Conservation (phyloP, 2,888 invertebrate genomes). For the Drosophila prolongata region DNA sequence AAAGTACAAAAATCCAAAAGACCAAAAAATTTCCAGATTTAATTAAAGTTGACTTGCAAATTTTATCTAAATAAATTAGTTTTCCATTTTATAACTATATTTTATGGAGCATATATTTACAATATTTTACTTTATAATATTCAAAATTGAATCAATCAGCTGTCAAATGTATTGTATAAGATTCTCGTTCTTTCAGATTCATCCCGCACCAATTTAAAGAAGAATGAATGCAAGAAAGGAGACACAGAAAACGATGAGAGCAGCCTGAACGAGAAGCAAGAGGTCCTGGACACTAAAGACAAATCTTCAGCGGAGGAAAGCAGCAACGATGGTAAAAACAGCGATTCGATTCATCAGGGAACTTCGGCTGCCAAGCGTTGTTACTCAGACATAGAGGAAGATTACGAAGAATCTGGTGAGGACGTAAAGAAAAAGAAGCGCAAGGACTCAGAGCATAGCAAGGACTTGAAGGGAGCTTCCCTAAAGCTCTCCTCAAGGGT, state of each 20-base stretch:
- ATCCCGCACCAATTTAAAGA: conserved; percentile 68
- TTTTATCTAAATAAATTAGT: no score
- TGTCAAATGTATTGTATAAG: conserved; percentile 38
- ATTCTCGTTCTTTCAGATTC: conserved; percentile 56
- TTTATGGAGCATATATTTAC: no score
- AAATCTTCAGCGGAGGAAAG: conserved; percentile 68
- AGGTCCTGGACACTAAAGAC: conserved; percentile 64
- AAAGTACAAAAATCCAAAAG: no score
- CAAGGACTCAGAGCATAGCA: conserved; percentile 88
- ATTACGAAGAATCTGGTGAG: conserved; percentile 88
- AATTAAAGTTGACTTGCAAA: no score
- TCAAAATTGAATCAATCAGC: conserved; percentile 16
- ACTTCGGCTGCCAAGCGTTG: conserved; percentile 68
- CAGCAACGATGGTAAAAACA: conserved; percentile 63
- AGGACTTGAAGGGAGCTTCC: conserved; percentile 85
- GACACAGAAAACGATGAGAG: conserved; percentile 72
- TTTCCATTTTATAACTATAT: no score
- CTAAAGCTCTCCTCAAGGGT: conserved; percentile 77
- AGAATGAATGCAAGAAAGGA: conserved; percentile 73
- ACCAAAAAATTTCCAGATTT: no score
- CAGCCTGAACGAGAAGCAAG: conserved; percentile 69
- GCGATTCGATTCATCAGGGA: conserved; percentile 51
- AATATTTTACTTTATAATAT: neutral
- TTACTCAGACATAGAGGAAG: conserved; percentile 85
- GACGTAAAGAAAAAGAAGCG: conserved; percentile 89